Percentiles rank a stretch among this genome's conserved stretches.
These are phyloP conservation scores for Arizona elegans DNA, from an alignment of 2,113 vertebrate genomes.

Conservation along the genomic window DNA sequence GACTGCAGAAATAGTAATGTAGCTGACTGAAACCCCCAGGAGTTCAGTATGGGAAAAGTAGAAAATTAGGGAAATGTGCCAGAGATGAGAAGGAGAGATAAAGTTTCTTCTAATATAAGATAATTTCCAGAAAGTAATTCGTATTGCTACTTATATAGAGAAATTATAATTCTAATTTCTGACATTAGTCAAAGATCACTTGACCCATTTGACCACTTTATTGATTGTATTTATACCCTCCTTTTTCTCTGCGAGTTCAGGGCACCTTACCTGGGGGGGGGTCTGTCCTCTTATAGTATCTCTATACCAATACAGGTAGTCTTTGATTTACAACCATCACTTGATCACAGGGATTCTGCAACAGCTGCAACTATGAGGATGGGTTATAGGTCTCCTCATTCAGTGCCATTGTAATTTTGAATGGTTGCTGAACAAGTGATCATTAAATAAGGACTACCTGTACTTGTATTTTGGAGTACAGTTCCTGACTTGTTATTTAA, in stretches of 20 bases:
- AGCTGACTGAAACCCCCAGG: not conserved
- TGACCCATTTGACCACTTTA: not conserved
- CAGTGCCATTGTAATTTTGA: not conserved
- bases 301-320: not conserved
- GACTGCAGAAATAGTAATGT: not conserved
- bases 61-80: not conserved
- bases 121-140: not conserved
- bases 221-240: not conserved
- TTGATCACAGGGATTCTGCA: not conserved
- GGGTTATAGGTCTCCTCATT: not conserved
- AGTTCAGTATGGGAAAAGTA: not conserved
- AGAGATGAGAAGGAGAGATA: not conserved
- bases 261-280: not conserved
- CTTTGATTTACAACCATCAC: not conserved
- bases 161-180: not conserved
- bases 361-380: not conserved
- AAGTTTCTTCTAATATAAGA: not conserved
- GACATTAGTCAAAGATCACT: not conserved
- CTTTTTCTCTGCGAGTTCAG: not conserved
- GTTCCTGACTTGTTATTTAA: not conserved
- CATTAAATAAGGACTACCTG: not conserved
- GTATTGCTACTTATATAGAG: not conserved
- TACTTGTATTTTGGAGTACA: not conserved
- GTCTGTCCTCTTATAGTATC: not conserved
- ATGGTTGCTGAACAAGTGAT: not conserved